Base-by-base conservation (phyloP, 2,888 invertebrate genomes). In the Hypena proboscidalis region DNA sequence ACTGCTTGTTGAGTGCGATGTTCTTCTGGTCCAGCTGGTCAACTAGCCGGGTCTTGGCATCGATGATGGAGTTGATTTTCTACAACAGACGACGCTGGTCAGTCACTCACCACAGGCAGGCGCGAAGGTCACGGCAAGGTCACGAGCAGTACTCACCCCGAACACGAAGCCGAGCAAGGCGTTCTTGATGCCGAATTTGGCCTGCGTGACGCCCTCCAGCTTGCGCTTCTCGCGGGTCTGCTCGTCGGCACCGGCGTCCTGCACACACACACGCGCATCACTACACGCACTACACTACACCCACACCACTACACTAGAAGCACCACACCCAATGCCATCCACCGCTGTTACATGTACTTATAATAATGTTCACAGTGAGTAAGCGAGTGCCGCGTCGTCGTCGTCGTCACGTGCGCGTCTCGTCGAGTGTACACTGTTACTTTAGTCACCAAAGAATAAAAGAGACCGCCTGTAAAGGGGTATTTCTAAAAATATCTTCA, bases 31-130 rank as follows among this genome's bases (percentile, higher is more conserved):
- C 96, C 74, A 96, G 82, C 33, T 93, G 92, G 39, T 93, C 91
- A 46, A 96, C 91, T 64, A 94, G 92, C 19, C 93, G 92, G 22
- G 95, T 96, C 85, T 96, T 96, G 34, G 95, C 93, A 72, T 96
- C 96, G 84, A 96, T 92, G 83, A 96, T 92, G 54, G 94, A 94
- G 88, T 96, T 95, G 90, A 96, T 92, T 94, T 96, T 96, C 96
- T 96, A 92, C 56, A 92, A 85, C 61, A 66, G 41, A 74, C 41
- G 66, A 51, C 26, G 34, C 33, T 32, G 32, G 38, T 52, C 38
- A 64, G 62, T 35, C 44, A 44, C 23, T 32, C 15, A 29, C 0
- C 26, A 19, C 4, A n/a, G 36, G 0, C 8, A 10, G 2, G 17
- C 10, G 11, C 3, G 4, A 14, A 2, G 4, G 3, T 25, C 34